phyloP scores from a whole-genome alignment of 2,888 invertebrate species.

The Chloroclysta siterata region DNA sequence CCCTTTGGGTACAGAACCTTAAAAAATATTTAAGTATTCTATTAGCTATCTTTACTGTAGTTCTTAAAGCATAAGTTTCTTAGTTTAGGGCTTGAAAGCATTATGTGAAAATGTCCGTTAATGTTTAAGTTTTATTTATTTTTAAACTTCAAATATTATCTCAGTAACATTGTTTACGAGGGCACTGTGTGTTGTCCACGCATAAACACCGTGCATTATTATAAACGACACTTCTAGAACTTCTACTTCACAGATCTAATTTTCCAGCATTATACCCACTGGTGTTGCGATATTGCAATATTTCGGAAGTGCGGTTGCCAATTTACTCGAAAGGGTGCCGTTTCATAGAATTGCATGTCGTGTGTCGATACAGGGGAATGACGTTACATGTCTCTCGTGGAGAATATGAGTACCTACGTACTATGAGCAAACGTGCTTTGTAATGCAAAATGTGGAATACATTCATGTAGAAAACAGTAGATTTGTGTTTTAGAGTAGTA shows the following conservation, averaged over 20 bases:
- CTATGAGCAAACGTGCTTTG: slow-evolving; percentile 22
- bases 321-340: slow-evolving; percentile 41
- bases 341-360: slow-evolving; percentile 39
- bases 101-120: too few species aligned
- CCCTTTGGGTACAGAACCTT: too few species aligned
- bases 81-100: too few species aligned
- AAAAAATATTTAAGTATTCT: too few species aligned
- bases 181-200: not conserved
- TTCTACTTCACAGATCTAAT: slow-evolving; percentile 24
- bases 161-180: not conserved
- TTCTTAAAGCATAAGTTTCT: too few species aligned
- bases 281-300: slow-evolving; percentile 35
- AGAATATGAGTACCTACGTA: slow-evolving; percentile 2
- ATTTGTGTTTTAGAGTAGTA: too few species aligned
- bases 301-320: slow-evolving; percentile 41
- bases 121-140: too few species aligned
- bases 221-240: slow-evolving; percentile 16
- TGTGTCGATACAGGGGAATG: slow-evolving; percentile 30
- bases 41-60: too few species aligned
- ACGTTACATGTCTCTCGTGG: slow-evolving; percentile 28
- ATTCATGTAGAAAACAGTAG: slow-evolving; percentile 5
- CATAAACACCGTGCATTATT: slow-evolving; percentile 8
- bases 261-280: slow-evolving; percentile 26
- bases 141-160: not conserved
- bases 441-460: slow-evolving; percentile 22